These are phyloP conservation scores for Gopherus flavomarginatus DNA, from an alignment of 2,113 vertebrate genomes.

Conservation along the genomic window DNA sequence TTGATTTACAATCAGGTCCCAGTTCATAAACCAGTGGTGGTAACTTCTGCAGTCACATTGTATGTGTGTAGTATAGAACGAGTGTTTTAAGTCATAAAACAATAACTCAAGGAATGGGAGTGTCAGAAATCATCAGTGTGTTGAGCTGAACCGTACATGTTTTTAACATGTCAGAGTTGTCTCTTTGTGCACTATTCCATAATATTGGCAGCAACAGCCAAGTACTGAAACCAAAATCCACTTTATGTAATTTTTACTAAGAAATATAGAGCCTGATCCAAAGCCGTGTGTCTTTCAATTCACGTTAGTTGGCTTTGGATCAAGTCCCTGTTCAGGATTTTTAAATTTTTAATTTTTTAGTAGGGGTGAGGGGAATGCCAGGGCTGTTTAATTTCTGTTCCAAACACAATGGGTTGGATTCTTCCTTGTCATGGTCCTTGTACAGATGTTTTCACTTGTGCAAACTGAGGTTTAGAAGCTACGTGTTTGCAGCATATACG, in stretches of 20 bases:
- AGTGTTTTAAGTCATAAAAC: not conserved
- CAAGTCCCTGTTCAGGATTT: not conserved
- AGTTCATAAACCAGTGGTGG: slow-evolving; percentile 21
- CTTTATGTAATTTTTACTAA: not conserved
- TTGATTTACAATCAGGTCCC: not conserved
- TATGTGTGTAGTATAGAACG: slow-evolving; percentile 14
- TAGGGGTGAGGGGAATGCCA: too few relatives aligned
- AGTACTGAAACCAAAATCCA: not conserved
- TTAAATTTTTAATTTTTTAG: too few relatives aligned
- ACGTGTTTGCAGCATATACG: too few relatives aligned
- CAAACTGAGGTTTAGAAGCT: not conserved
- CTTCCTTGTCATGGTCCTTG: not conserved
- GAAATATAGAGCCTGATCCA: not conserved
- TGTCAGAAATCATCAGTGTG: not conserved
- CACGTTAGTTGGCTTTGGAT: not conserved
- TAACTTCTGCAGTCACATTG: slow-evolving; percentile 21
- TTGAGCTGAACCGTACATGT: not conserved
- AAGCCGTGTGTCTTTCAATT: not conserved
- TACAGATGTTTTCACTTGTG: not conserved
- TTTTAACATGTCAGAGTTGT: not conserved
- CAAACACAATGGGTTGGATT: not conserved
- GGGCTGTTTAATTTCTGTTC: too few relatives aligned
- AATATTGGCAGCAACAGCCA: not conserved
- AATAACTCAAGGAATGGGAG: slow-evolving; percentile 11
- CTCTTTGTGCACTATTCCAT: not conserved